A percentile compares a stretch with the other conserved stretches of the same genome.
Evolutionary conservation across 2,888 invertebrate genomes (phyloP).

Genomic region (Zele albiditarsus): DNA sequence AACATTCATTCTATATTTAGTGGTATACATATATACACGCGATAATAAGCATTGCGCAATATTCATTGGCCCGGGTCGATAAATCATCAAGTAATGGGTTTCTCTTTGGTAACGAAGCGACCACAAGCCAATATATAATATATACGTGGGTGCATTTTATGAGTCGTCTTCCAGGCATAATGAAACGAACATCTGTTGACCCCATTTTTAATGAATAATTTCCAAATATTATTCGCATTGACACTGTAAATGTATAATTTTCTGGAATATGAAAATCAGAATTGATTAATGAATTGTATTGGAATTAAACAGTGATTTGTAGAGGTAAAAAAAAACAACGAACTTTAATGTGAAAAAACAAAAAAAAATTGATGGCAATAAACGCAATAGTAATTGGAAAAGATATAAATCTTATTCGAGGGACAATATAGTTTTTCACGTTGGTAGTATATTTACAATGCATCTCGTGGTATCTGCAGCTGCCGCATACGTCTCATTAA

Average conservation of each 20-base stretch:
- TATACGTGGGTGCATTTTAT: slow-evolving; percentile 61
- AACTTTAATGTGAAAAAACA: slow-evolving; percentile 2
- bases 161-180: slow-evolving; percentile 44
- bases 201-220: slow-evolving; percentile 39
- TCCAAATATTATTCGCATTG: slow-evolving; percentile 39
- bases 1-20: neutral
- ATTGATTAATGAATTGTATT: slow-evolving; percentile 19
- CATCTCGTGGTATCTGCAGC: slow-evolving; percentile 68
- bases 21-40: neutral
- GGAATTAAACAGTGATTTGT: neutral
- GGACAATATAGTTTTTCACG: slow-evolving; percentile 71
- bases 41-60: slow-evolving; percentile 54
- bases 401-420: slow-evolving; percentile 67
- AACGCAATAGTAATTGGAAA: slow-evolving; percentile 67
- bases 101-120: slow-evolving; percentile 43
- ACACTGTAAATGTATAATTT: slow-evolving; percentile 39
- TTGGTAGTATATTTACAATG: slow-evolving; percentile 64
- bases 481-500: slow-evolving; percentile 71
- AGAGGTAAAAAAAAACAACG: neutral
- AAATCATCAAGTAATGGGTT: slow-evolving; percentile 60
- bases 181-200: slow-evolving; percentile 57
- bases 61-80: slow-evolving; percentile 57
- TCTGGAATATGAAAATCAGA: slow-evolving; percentile 1
- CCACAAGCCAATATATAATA: slow-evolving; percentile 12
- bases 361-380: slow-evolving; percentile 45